Conservation (phyloP, 92 coral and sea anemone genomes). For the Palythoa grandiflora region DNA sequence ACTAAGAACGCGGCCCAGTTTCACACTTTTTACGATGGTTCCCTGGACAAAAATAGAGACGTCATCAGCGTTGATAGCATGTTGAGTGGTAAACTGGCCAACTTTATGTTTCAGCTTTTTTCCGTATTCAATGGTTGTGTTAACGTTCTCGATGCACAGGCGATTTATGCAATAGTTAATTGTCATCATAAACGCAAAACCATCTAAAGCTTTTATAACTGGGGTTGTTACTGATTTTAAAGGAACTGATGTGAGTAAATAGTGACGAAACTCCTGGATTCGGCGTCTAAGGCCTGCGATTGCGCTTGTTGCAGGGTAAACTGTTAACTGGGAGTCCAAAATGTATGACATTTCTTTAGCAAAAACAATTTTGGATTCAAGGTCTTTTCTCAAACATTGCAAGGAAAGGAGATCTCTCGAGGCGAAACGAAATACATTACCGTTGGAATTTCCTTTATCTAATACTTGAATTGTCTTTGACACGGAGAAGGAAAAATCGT, state of each 20-base stretch:
- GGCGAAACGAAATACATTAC: neutral
- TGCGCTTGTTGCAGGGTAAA: neutral
- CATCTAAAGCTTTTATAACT: neutral
- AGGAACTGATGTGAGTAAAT: neutral
- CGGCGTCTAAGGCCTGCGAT: neutral
- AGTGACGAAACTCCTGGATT: conserved; percentile 2
- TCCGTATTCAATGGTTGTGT: conserved; percentile 20
- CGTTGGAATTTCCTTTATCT: neutral
- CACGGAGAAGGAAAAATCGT: neutral
- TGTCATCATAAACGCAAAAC: conserved; percentile 1
- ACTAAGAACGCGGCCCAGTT: conserved; percentile 20
- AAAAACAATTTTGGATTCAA: neutral
- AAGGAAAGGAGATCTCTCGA: neutral
- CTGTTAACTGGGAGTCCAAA: neutral
- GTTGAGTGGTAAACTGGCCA: neutral
- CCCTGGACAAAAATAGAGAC: neutral
- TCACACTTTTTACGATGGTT: neutral
- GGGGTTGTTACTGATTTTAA: neutral
- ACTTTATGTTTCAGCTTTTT: neutral
- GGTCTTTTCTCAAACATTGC: neutral
- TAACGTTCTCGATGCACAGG: neutral
- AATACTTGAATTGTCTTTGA: conserved; percentile 2
- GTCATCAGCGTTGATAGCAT: neutral
- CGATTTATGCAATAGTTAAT: conserved; percentile 1
- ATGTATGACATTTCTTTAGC: neutral